phyloP scores from a whole-genome alignment of 2,888 invertebrate genomes.

The Pogonocherus hispidulus region DNA sequence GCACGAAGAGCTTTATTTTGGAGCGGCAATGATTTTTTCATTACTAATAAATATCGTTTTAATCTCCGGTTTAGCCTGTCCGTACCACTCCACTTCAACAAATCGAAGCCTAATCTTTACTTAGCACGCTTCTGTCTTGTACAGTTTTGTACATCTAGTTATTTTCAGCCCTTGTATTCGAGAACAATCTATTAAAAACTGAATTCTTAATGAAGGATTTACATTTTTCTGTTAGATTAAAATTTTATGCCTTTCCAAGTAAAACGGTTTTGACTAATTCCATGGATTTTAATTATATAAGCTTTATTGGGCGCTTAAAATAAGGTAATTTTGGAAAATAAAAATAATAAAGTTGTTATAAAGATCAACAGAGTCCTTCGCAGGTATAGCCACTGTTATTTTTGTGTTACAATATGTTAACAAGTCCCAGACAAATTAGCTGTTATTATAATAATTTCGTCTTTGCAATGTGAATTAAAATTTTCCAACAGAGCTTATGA shows the following conservation, averaged over 20 bases:
- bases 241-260: constrained; percentile 10
- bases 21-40: constrained; percentile 31
- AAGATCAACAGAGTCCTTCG: background rate
- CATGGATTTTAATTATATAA: constrained; percentile 1
- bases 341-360: background rate
- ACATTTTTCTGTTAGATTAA: constrained; percentile 18
- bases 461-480: background rate
- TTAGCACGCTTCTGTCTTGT: constrained; percentile 40
- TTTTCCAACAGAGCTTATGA: background rate
- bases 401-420: constrained; percentile 3
- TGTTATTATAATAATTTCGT: background rate
- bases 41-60: constrained; percentile 38
- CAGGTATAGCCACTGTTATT: background rate
- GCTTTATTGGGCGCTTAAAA: constrained; percentile 13
- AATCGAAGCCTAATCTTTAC: constrained; percentile 40
- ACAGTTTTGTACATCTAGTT: constrained; percentile 33
- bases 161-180: constrained; percentile 13
- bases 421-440: background rate
- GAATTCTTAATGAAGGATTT: constrained; percentile 29
- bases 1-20: background rate
- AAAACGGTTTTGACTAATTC: constrained; percentile 4
- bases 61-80: constrained; percentile 36
- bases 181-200: constrained; percentile 30
- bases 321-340: background rate
- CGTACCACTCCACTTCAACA: constrained; percentile 36